Base-by-base conservation (phyloP, 2,113 vertebrate genomes). In the Antechinus stuartii region DNA sequence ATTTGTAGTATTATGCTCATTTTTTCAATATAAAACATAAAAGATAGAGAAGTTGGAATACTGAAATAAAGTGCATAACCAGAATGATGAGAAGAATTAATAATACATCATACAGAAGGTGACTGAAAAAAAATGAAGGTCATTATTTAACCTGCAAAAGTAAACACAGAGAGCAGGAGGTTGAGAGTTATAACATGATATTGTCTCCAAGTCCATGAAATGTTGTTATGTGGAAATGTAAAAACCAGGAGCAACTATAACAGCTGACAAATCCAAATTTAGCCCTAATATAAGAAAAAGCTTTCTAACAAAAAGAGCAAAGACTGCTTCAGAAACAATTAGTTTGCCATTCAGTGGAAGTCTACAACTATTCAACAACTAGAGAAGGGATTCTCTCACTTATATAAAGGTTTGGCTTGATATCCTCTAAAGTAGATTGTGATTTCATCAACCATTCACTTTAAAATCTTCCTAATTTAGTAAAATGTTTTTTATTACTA, bases 41-140 rank as follows among this genome's bases (percentile, higher is more conserved):
- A 96, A 97, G 35, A 95, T 30, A 94, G 25, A n/a, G 14, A 94
- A 94, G n/a, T 92, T 91, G 54, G 61, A 76, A 96, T 91, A 89
- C 2, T 42, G 50, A 95, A 97, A 97, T 76, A 46, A 61, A 91
- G 35, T 76, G 23, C 35, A 95, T 49, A 95, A 95, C 26, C 19
- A 90, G 4, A 76, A 76, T 76, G 14, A 12, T 76, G 61, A 76
- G 5, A 76, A 47, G 54, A 95, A 96, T 0, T 53, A 35, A 35
- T 47, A 95, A 24, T 27, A 54, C 90, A 93, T 91, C 89, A 93
- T n/a, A 46, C 55, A 61, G 27, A 61, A 76, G n/a, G 35, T 6
- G 35, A 16, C 35, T 22, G 5, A 19, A n/a, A 14, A 30, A n/a
- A 30, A n/a, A 61, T 11, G 26, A 61, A 61, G 10, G 57, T 9